Base-by-base conservation (phyloP, 2,113 vertebrate species). In the Syngnathus floridae region DNA sequence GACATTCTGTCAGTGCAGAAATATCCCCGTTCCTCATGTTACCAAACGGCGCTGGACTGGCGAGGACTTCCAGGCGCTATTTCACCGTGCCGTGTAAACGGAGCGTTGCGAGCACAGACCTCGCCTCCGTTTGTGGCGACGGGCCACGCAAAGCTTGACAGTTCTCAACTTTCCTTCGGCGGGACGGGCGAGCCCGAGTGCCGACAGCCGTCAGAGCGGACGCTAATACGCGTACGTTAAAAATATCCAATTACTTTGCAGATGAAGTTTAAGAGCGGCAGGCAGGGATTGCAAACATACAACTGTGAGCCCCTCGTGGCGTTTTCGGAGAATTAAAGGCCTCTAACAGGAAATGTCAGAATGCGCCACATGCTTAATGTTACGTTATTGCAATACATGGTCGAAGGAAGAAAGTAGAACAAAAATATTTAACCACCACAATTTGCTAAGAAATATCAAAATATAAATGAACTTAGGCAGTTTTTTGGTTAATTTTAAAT, bases 131-230 rank as follows among this genome's bases (percentile, higher is more conserved):
- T 81, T 75, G 78, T 21, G 43, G 43, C 43, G 69, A 54, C 60
- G 70, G 70, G 72, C 65, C 63, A 7, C 36, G 16, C 75, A 63
- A 55, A 75, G 58, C 51, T 35, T 82, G 76, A 81, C 79, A 82
- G 64, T 70, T 73, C 71, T 80, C 77, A 80, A 82, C 77, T 41
- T 69, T 81, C 70, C 69, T 66, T 66, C 70, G 61, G 70, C 68
- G 76, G 13, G 22, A 56, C 35, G 12, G 26, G 48, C 49, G 54
- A 72, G 72, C 77, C 74, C 69, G 61, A 54, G 63, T 38, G 11
- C 36, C 73, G 77, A 82, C 70, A 78, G 74, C 75, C 76, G 67
- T 66, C 61, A 51, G 77, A 85, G 74, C 79, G 82, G 70, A 80
- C 63, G 59, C 72, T 51, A 73, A 74, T 66, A 67, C 71, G 72